Evolutionary conservation across 2,888 invertebrate species (phyloP), one percentile per base, ranked within the genome.

Genomic region (Sminthurinus aureus): DNA sequence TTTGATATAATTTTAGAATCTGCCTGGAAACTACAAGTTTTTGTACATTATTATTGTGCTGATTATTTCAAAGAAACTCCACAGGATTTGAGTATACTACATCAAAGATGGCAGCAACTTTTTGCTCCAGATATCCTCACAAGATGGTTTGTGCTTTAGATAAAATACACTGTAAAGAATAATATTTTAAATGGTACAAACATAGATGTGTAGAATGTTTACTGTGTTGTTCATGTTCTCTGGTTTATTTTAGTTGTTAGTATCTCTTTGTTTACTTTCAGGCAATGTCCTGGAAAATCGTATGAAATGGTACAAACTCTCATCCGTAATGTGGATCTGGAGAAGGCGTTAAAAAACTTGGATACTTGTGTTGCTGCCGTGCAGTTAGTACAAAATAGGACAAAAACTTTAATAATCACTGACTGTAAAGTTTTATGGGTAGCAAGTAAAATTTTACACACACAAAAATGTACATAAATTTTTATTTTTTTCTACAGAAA

Each of bases 31-130:
- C 26, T 87, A 13, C 85, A 86, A 85, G 79, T 85, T 9, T 87
- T 87, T 74, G 81, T 83, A n/a, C 86, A 87, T 73, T 87, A 87
- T 58, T 86, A 85, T 38, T 87, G 87, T 75, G 83, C 86, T 0
- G 86, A 86, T 11, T 38, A 80, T n/a, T 86, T 85, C 66, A 74
- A 82, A 69, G 81, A 67, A 18, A 69, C 67, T 76, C 79, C 86
- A 0, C 79, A 83, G 0, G 87, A 87, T 74, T 81, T 85, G 76
- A 86, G 86, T 78, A 51, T 51, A 0, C 52, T 85, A 4, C 77
- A 51, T 66, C 77, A 82, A 77, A 24, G 66, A 8, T 82, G 79
- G 79, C 79, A 79, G 69, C 69, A 79, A 11, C n/a, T 79, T 0
- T 69, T 79, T 67, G 79, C 67, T 18, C 79, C 79, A 12, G 79